Base-by-base conservation (phyloP, 2,888 invertebrate genomes). In the Bugulina stolonifera region DNA sequence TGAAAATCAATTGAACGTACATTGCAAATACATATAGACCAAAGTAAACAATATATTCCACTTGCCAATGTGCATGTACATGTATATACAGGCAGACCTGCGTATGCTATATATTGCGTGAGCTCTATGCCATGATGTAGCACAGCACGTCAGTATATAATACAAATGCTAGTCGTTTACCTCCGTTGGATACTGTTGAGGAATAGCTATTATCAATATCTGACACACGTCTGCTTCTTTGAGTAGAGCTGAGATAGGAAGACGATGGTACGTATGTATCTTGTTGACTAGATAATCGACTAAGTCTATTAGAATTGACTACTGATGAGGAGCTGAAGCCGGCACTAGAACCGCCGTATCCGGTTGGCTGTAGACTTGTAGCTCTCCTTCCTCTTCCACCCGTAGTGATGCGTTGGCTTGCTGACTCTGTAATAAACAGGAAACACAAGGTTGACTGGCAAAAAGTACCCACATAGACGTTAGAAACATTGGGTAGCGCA, bases 251-350 rank as follows among this genome's bases (percentile, higher is more conserved):
- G 23, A 23, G 3, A 34, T 27, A 14, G 23, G 25, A 18, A 27
- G 64, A 32, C 3, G 5, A 29, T 32, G 64, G 27, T 3, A 64
- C n/a, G 34, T 5, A 14, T 14, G 25, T 32, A 64, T 64, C 64
- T 64, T 64, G 64, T 32, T 64, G 64, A 64, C 64, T 64, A 34
- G 64, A 64, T 64, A 64, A 32, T 2, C 64, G 29, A 32, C 64
- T 64, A 14, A 64, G 27, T 64, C 64, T 64, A 32, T 64, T 64
- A 14, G 64, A 64, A 64, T 64, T 64, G 5, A 14, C 18, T 14
- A 29, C 27, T 64, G 64, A 64, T 22, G 64, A 64, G 29, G 64
- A 18, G 64, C 29, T 34, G 32, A 32, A 64, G 2, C 64, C 64
- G 14, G 29, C 64, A 57, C 57, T 57, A 14, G 29, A 27, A 57